Evolutionary conservation across 2,797 vertebrate species (phyloP).

Genomic region (Poecilia picta): DNA sequence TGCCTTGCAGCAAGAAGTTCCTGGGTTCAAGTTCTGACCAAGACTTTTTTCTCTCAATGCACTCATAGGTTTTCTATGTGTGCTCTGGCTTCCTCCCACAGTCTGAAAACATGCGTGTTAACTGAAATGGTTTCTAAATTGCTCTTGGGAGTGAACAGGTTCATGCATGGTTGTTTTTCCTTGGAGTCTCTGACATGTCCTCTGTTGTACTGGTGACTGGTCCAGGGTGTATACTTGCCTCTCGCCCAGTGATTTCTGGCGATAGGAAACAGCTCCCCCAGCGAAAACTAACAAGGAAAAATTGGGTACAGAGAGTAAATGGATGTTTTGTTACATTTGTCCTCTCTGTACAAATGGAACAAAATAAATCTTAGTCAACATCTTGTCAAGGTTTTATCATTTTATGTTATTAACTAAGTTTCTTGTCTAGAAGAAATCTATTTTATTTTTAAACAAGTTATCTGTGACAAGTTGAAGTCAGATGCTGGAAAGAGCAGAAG

Average conservation of each 20-base stretch:
- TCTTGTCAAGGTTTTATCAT: background rate
- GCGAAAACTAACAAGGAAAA: background rate
- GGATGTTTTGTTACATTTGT: background rate
- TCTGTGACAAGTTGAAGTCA: background rate
- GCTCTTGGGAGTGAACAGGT: background rate
- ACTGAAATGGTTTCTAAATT: background rate
- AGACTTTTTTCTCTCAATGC: background rate
- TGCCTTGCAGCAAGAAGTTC: background rate
- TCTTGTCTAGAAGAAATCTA: background rate
- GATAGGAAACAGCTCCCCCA: background rate
- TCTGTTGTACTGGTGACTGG: background rate
- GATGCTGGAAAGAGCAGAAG: background rate
- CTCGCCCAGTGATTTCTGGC: background rate
- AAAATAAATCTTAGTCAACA: background rate
- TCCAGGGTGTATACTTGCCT: background rate
- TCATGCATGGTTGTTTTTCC: background rate
- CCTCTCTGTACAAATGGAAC: background rate
- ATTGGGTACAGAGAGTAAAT: background rate
- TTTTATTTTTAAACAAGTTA: background rate
- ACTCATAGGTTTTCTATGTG: background rate
- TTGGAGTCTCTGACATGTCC: background rate
- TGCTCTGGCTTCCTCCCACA: background rate
- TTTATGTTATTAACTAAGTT: background rate
- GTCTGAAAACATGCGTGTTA: background rate
- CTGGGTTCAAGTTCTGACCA: background rate